phyloP scores from a whole-genome alignment of 2,888 invertebrate species.

The Hoplodrina blanda region DNA sequence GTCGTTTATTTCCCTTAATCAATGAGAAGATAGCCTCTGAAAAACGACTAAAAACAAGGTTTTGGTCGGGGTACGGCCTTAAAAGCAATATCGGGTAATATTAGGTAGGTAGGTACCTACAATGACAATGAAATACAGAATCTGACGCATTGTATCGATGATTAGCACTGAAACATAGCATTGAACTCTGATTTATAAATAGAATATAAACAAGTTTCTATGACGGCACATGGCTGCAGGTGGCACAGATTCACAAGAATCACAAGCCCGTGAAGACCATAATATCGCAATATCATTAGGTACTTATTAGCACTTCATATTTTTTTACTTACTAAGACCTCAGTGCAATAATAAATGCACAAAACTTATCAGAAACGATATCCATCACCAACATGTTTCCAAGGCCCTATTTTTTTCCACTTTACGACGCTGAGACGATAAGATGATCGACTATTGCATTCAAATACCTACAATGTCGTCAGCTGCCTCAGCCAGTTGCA shows the following conservation, averaged over 20 bases:
- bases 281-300: constrained; percentile 9
- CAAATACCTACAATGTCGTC: constrained; percentile 27
- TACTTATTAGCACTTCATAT: too few species aligned
- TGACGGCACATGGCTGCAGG: constrained; percentile 60
- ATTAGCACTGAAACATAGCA: constrained; percentile 51
- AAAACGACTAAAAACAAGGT: too few species aligned
- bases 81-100: background rate
- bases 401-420: constrained; percentile 35
- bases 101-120: too few species aligned
- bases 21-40: too few species aligned
- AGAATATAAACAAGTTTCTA: constrained; percentile 55
- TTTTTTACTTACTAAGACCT: background rate
- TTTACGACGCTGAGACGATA: constrained; percentile 15
- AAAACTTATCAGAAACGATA: background rate
- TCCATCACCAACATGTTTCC: constrained; percentile 14
- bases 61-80: too few species aligned
- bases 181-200: constrained; percentile 65
- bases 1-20: too few species aligned
- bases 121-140: constrained; percentile 14
- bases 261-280: constrained; percentile 29
- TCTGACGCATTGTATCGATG: constrained; percentile 25
- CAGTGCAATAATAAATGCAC: background rate
- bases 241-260: constrained; percentile 55
- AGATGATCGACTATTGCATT: constrained; percentile 44
- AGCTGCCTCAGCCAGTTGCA: constrained; percentile 25